These are phyloP conservation scores for Dryocosmus kuriphilus DNA, from an alignment of 2,888 invertebrate genomes.

Conservation along the genomic window DNA sequence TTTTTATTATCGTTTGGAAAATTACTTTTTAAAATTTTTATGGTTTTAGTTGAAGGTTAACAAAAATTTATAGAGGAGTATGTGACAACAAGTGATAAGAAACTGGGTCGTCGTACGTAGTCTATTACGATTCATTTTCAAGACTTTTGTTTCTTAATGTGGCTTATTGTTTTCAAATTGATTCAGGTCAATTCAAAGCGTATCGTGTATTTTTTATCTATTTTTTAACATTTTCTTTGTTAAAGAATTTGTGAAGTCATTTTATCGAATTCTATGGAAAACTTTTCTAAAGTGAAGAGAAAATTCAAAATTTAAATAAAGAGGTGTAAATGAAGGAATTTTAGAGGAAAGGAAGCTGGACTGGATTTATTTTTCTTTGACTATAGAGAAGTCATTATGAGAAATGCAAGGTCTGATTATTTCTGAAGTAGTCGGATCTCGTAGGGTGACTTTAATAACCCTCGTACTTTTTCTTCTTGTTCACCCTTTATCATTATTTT, in stretches of 20 bases:
- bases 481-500: conserved; percentile 6
- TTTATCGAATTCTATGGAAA: too few species aligned
- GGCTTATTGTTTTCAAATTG: neutral
- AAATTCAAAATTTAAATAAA: neutral
- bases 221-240: neutral
- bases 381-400: neutral
- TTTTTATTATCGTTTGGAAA: neutral
- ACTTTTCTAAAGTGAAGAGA: too few species aligned
- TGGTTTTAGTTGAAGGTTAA: neutral
- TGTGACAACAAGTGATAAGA: neutral
- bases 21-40: neutral
- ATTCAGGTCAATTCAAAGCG: neutral
- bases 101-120: neutral
- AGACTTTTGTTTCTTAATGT: neutral
- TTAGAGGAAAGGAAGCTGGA: neutral
- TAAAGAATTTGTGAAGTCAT: too few species aligned
- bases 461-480: neutral
- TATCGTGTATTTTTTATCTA: neutral
- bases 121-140: neutral
- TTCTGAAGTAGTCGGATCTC: conserved; percentile 14
- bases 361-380: neutral
- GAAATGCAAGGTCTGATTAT: neutral
- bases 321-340: too few species aligned
- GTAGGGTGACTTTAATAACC: neutral
- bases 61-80: neutral